Conservation (phyloP, 2,113 vertebrate genomes). For the Hiodon alosoides region DNA sequence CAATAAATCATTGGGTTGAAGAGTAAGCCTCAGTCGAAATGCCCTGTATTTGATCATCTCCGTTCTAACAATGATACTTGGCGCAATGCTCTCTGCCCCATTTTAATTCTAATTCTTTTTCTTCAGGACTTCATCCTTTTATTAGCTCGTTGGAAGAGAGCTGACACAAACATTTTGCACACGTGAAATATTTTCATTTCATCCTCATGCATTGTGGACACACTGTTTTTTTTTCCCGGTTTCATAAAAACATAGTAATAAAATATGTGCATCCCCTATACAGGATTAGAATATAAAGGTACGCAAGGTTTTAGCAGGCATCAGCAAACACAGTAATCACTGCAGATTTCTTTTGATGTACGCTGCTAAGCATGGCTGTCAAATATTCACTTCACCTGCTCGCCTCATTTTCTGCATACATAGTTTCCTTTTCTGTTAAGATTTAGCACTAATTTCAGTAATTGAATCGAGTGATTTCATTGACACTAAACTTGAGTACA, state of each 20-base stretch:
- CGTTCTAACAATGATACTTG: not conserved
- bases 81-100: not conserved
- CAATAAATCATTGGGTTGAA: slow-evolving; percentile 1
- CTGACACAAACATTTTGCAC: slow-evolving; percentile 41
- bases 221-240: not conserved
- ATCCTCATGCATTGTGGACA: slow-evolving; percentile 32
- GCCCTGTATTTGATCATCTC: slow-evolving; percentile 3
- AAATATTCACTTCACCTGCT: slow-evolving; percentile 52
- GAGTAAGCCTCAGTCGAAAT: not conserved
- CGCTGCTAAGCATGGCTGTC: slow-evolving; percentile 46
- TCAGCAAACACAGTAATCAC: slow-evolving; percentile 46
- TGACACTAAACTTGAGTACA: slow-evolving; percentile 44
- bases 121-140: slow-evolving; percentile 33
- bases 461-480: slow-evolving; percentile 42
- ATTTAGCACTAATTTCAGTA: slow-evolving; percentile 42
- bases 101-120: slow-evolving; percentile 23
- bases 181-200: slow-evolving; percentile 31
- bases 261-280: slow-evolving; percentile 32
- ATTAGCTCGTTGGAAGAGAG: slow-evolving; percentile 36
- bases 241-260: slow-evolving; percentile 14
- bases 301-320: slow-evolving; percentile 23
- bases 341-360: slow-evolving; percentile 35
- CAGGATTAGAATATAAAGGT: no score
- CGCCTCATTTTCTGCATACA: slow-evolving; percentile 43
- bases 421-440: slow-evolving; percentile 24